phyloP scores from a whole-genome alignment of 2,888 invertebrate species.

The Drosophila phalerata region DNA sequence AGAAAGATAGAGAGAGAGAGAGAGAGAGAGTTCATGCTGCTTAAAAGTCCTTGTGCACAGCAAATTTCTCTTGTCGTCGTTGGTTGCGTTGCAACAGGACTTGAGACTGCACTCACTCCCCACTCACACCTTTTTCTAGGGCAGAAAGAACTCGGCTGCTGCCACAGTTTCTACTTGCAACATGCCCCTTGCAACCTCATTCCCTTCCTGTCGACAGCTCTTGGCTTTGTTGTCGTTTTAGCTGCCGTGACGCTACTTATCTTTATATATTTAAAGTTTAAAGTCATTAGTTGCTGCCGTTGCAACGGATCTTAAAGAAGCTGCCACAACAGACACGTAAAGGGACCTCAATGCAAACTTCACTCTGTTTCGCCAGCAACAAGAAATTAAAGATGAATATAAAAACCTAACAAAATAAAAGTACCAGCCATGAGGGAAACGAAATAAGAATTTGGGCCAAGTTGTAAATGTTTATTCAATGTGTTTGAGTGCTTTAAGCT shows the following conservation, averaged over 20 bases:
- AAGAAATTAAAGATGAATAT: constrained; percentile 26
- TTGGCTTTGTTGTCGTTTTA: constrained; percentile 43
- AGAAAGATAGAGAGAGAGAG: neutral
- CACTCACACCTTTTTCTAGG: constrained; percentile 17
- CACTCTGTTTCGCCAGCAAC: constrained; percentile 17
- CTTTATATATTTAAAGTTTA: constrained; percentile 78
- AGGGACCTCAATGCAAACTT: constrained; percentile 17
- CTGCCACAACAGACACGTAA: constrained; percentile 27
- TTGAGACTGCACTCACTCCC: constrained; percentile 6
- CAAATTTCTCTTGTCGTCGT: constrained; percentile 75
- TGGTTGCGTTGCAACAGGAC: constrained; percentile 11
- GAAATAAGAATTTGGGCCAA: constrained; percentile 27
- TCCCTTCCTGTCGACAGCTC: constrained; percentile 16
- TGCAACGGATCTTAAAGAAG: constrained; percentile 47
- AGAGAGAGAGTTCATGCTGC: constrained; percentile 31
- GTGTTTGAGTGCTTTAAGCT: constrained; percentile 29
- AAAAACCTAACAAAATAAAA: constrained; percentile 19
- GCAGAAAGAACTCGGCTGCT: constrained; percentile 36
- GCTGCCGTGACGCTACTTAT: constrained; percentile 65
- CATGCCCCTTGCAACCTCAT: neutral
- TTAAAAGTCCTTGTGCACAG: constrained; percentile 47
- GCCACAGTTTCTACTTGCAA: neutral
- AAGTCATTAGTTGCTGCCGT: constrained; percentile 73
- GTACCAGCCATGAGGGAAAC: neutral
- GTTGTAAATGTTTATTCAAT: constrained; percentile 74